A percentile compares a stretch with the other conserved stretches of the same genome.
Evolutionary conservation across 1,140 invertebrate genomes (phyloP).

Genomic region (Lasaia peninsularis): DNA sequence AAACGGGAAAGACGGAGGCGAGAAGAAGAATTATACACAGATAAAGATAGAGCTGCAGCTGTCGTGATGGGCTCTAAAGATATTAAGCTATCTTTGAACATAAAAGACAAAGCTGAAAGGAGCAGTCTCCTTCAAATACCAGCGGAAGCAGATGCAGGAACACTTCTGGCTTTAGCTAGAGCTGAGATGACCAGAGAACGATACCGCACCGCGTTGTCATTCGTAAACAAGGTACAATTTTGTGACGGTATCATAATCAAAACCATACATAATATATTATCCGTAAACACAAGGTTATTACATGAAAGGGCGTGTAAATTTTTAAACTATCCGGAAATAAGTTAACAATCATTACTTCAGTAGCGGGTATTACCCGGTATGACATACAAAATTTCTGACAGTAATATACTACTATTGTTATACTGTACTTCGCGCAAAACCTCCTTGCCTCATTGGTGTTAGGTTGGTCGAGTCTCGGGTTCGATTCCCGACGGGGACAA

Average conservation of each 20-base stretch:
- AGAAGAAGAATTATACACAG: slow-evolving; percentile 91
- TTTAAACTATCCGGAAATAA: too few species aligned
- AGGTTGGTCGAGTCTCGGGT: too few species aligned
- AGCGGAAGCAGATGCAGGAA: slow-evolving; percentile 86
- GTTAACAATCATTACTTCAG: too few species aligned
- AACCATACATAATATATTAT: background rate
- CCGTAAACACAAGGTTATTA: too few species aligned
- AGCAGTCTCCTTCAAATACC: slow-evolving; percentile 85
- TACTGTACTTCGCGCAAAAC: too few species aligned
- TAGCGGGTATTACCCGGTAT: too few species aligned
- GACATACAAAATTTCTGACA: too few species aligned
- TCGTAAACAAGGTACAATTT: slow-evolving; percentile 86
- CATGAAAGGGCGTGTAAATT: too few species aligned
- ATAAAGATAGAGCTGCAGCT: slow-evolving; percentile 92
- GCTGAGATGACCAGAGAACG: slow-evolving; percentile 86
- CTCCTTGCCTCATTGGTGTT: too few species aligned
- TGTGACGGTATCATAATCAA: background rate
- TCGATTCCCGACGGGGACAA: too few species aligned
- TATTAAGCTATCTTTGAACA: slow-evolving; percentile 89
- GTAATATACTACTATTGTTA: too few species aligned
- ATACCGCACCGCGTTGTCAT: slow-evolving; percentile 82
- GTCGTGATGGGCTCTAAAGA: slow-evolving; percentile 90
- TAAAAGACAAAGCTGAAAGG: slow-evolving; percentile 88
- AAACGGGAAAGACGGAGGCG: slow-evolving; percentile 77
- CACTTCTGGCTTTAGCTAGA: slow-evolving; percentile 85